Percentiles rank a stretch among this genome's conserved stretches.
Evolutionary conservation across 2,113 vertebrate species (phyloP).

Genomic region (Nycticorax nycticorax): DNA sequence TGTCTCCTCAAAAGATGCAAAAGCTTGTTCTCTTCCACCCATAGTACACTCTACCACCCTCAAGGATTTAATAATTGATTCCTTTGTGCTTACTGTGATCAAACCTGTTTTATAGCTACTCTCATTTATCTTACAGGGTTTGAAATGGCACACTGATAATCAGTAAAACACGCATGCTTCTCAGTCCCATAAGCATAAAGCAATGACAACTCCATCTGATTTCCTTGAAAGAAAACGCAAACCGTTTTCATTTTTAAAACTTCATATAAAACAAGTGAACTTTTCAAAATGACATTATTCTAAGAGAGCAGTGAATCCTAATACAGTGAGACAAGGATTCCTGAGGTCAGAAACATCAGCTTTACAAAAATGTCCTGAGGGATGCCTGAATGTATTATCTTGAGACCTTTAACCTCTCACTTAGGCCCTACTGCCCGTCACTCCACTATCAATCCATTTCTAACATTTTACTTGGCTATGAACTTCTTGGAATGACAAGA

Average conservation of each 20-base stretch:
- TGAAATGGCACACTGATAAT: background rate
- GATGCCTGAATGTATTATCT: constrained; percentile 68
- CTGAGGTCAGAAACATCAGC: constrained; percentile 66
- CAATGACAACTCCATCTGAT: background rate
- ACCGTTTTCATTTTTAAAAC: constrained; percentile 16
- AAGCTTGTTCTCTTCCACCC: background rate
- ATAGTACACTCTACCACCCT: background rate
- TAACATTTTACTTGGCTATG: constrained; percentile 73
- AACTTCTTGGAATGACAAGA: constrained; percentile 77
- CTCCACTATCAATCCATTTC: constrained; percentile 69
- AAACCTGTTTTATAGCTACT: background rate
- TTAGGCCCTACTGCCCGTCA: constrained; percentile 59
- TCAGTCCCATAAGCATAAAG: background rate
- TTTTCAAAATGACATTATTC: constrained; percentile 66
- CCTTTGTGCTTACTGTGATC: background rate
- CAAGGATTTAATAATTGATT: background rate
- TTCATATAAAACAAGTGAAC: constrained; percentile 37
- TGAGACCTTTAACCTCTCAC: constrained; percentile 65
- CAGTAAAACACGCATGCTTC: background rate
- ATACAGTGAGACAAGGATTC: constrained; percentile 45
- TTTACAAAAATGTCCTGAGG: constrained; percentile 62
- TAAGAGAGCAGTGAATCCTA: constrained; percentile 63
- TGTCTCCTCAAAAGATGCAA: background rate
- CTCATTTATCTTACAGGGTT: background rate
- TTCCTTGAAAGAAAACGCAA: constrained; percentile 44